These are phyloP conservation scores for Poeciliopsis paucimaculata DNA, from an alignment of 2,797 vertebrate genomes.

Conservation along the genomic window DNA sequence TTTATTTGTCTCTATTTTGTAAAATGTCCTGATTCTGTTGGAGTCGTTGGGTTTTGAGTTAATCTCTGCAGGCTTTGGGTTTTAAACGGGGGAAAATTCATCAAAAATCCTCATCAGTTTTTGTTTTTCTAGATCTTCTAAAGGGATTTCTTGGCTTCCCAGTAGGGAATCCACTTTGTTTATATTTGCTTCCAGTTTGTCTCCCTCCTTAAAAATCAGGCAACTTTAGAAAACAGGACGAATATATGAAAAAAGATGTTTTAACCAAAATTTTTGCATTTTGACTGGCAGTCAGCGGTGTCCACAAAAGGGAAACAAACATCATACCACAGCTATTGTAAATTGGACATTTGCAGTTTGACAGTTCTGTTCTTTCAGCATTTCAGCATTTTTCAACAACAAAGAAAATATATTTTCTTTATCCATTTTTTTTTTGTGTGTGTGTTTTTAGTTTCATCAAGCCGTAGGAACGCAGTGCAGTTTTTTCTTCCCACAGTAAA, in stretches of 20 bases:
- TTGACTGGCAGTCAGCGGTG: neutral
- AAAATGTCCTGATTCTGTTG: no score
- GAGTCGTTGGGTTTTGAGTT: no score
- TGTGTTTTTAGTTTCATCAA: neutral
- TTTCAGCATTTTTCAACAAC: conserved; percentile 6
- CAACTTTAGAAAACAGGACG: neutral
- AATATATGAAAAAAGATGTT: neutral
- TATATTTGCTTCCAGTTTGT: neutral
- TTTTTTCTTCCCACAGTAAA: conserved; percentile 1
- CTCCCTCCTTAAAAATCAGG: neutral
- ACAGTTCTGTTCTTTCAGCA: conserved; percentile 8
- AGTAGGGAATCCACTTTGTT: conserved; percentile 3
- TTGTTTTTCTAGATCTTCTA: neutral
- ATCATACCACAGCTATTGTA: neutral
- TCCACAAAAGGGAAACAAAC: neutral
- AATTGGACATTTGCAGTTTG: conserved; percentile 11
- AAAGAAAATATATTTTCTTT: neutral
- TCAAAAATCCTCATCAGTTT: neutral
- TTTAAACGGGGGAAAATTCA: neutral
- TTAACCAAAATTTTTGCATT: neutral
- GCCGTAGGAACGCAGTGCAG: neutral
- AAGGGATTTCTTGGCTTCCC: neutral
- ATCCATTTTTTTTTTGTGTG: neutral
- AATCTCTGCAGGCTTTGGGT: no score
- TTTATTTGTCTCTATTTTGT: no score